A percentile compares a stretch with the other conserved stretches of the same genome.
These are phyloP conservation scores for Cantharis flavilabris DNA, from an alignment of 2,888 invertebrate genomes.

Conservation along the genomic window DNA sequence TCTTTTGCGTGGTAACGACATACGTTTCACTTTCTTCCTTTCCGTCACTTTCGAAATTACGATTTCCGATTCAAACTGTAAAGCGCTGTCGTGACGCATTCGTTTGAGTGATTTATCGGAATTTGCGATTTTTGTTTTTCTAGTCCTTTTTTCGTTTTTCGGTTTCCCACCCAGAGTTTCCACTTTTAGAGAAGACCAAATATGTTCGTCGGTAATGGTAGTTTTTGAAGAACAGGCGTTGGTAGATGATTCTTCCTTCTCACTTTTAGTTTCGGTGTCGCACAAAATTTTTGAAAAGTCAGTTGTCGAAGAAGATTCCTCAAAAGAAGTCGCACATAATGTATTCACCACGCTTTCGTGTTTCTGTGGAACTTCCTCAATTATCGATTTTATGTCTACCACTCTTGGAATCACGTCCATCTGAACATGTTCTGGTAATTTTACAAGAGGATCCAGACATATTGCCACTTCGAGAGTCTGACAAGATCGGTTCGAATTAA, in stretches of 20 bases:
- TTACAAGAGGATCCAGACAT: background rate
- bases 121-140: background rate
- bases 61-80: background rate
- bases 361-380: background rate
- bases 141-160: background rate
- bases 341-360: background rate
- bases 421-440: background rate
- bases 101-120: background rate
- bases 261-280: background rate
- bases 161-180: background rate
- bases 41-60: background rate
- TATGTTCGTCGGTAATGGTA: background rate
- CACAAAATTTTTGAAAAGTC: background rate
- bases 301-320: background rate
- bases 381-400: background rate
- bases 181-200: background rate
- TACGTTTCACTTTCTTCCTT: background rate
- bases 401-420: background rate
- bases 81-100: background rate
- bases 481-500: background rate
- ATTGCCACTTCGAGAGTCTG: background rate
- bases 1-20: background rate
- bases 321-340: background rate
- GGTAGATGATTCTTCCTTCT: background rate
- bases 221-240: background rate